These are phyloP conservation scores for Plutomurus gul DNA, from an alignment of 1,140 invertebrate species.

Conservation along the genomic window DNA sequence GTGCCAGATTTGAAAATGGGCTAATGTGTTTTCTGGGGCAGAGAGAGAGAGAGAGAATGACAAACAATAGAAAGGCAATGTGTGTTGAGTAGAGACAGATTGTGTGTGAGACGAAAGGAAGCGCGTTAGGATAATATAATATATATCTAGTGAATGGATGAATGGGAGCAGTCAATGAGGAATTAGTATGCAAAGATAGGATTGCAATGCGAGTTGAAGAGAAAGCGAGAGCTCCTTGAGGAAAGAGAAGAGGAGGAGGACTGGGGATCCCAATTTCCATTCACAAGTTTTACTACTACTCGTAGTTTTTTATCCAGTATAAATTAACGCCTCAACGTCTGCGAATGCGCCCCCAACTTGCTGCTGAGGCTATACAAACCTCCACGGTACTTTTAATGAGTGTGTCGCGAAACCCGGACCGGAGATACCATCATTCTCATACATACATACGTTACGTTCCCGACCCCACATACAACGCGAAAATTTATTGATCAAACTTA, in stretches of 20 bases:
- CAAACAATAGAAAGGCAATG: not conserved
- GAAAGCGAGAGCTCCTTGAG: conserved; percentile 30
- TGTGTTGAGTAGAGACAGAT: not conserved
- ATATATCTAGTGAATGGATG: not conserved
- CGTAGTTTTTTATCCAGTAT: conserved; percentile 38
- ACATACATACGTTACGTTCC: not conserved
- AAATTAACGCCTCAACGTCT: conserved; percentile 37
- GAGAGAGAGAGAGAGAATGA: not conserved
- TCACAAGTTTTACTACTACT: conserved; percentile 38
- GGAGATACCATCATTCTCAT: conserved; percentile 37
- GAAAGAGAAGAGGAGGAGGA: conserved; percentile 32
- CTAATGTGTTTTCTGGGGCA: not conserved
- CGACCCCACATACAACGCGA: conserved; percentile 11
- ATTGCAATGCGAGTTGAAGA: not conserved
- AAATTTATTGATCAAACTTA: conserved; percentile 34
- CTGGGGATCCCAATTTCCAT: conserved; percentile 37
- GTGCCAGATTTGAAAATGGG: no score
- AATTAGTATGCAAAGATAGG: not conserved
- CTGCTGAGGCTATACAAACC: not conserved
- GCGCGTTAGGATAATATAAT: not conserved
- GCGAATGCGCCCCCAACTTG: conserved; percentile 32
- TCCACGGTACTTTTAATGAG: conserved; percentile 37
- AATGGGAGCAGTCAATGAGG: conserved; percentile 1
- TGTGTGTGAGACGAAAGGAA: not conserved
- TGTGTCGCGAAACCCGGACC: conserved; percentile 30